Percentiles rank a stretch among this genome's conserved stretches.
phyloP scores from a whole-genome alignment of 2,113 vertebrate species.

The Hippocampus abdominalis region DNA sequence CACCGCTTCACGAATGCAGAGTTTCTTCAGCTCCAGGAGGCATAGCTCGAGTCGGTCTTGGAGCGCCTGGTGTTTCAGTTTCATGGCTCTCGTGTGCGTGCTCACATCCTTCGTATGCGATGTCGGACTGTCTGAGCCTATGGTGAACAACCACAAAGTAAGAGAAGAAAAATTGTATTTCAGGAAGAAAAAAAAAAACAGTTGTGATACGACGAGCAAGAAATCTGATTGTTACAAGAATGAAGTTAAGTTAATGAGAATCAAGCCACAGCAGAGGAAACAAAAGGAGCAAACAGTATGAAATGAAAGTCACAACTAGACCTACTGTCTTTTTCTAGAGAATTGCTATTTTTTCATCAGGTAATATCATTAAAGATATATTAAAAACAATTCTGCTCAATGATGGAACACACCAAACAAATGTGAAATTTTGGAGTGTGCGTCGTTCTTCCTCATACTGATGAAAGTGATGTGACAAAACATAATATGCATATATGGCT shows the following conservation, averaged over 20 bases:
- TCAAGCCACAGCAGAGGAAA: background rate
- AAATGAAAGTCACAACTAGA: background rate
- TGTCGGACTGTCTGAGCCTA: conserved; percentile 80
- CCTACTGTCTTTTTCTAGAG: too few species aligned
- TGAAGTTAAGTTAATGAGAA: background rate
- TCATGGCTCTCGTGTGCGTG: conserved; percentile 74
- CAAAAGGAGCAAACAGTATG: background rate
- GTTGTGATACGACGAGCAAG: background rate
- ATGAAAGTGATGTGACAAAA: too few species aligned
- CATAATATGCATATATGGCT: too few species aligned
- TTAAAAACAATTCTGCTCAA: too few species aligned
- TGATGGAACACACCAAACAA: too few species aligned
- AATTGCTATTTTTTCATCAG: too few species aligned
- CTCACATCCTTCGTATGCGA: conserved; percentile 76
- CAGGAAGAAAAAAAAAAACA: background rate
- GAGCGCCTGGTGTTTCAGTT: conserved; percentile 78
- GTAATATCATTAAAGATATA: too few species aligned
- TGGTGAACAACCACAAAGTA: background rate
- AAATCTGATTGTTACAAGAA: background rate
- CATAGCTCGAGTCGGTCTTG: conserved; percentile 79
- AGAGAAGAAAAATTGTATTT: background rate
- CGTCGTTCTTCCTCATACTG: too few species aligned
- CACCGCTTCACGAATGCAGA: conserved; percentile 85
- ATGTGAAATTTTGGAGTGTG: too few species aligned
- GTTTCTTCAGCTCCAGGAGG: conserved; percentile 80